Evolutionary conservation across 2,113 vertebrate genomes (phyloP).

Genomic region (Sebastes fasciatus): DNA sequence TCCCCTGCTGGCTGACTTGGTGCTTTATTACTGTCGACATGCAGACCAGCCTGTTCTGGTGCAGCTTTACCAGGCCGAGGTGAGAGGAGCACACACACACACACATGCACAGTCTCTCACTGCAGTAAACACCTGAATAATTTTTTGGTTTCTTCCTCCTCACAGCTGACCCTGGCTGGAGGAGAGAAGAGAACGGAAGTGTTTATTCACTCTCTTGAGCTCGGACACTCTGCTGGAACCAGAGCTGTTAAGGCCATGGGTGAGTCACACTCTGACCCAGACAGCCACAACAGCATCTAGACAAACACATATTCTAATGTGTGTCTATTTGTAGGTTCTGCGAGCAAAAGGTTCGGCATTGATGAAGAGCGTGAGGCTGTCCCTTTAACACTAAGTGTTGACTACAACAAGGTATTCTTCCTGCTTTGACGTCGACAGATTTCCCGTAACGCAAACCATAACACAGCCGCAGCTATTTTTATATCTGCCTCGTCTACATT

Average conservation of each 20-base stretch:
- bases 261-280: conserved; percentile 67
- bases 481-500: not conserved
- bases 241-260: conserved; percentile 95
- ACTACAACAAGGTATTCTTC: conserved; percentile 90
- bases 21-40: conserved; percentile 94
- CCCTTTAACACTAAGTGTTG: conserved; percentile 91
- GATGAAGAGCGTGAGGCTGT: conserved; percentile 92
- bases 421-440: not conserved
- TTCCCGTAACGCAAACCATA: conserved; percentile 1
- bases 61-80: conserved; percentile 95
- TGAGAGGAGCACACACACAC: conserved; percentile 64
- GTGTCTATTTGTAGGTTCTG: conserved; percentile 85
- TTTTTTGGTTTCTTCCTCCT: not conserved
- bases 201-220: conserved; percentile 94
- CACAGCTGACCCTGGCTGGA: conserved; percentile 90
- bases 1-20: conserved; percentile 93
- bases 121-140: not conserved
- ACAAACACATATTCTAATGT: not conserved
- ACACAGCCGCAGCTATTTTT: not conserved
- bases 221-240: conserved; percentile 92
- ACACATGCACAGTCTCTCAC: not conserved
- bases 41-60: conserved; percentile 89
- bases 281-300: not conserved
- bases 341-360: conserved; percentile 94
- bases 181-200: conserved; percentile 91